These are phyloP conservation scores for cattle (Bos taurus) DNA, from an alignment of 2,113 vertebrate species.

Conservation along the genomic window ARS-UCD2.0 NC_037339.1:40539001-40539500, in stretches of 20 bases:
- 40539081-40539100: background rate
- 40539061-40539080: background rate
- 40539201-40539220: constrained; percentile 50
- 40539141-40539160: background rate
- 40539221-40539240: constrained; percentile 70
- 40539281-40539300: constrained; percentile 60
- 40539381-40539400: constrained; percentile 28
- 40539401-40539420: constrained; percentile 33
- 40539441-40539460: constrained; percentile 61
- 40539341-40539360: constrained; percentile 54
- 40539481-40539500: constrained; percentile 53
- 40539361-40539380: constrained; percentile 57
- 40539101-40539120: background rate
- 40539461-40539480: constrained; percentile 51
- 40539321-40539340: constrained; percentile 57
- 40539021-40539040: background rate
- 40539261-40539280: constrained; percentile 64
- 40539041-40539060: background rate
- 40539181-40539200: background rate
- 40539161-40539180: background rate
- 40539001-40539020: background rate
- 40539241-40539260: constrained; percentile 64
- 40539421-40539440: constrained; percentile 64
- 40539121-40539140: background rate
- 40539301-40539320: constrained; percentile 52